Evolutionary conservation across 1,140 invertebrate species (phyloP), one percentile per base, ranked within the genome.

Genomic region (Psix sp.): DNA sequence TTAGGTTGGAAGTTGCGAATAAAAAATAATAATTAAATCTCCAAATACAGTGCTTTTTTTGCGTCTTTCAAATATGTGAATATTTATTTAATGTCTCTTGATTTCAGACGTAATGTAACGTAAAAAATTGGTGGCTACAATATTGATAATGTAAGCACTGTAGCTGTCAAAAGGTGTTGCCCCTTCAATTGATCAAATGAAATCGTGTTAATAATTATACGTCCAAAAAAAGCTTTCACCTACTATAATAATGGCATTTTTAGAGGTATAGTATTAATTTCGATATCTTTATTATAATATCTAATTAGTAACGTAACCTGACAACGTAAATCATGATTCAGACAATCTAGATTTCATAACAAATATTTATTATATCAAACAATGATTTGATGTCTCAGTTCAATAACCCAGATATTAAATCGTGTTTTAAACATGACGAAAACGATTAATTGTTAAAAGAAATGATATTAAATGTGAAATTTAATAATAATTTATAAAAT

Each of bases 261-360:
- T 85, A 20, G 84, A 86, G 84, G 84, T 86, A 43, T 39, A 39
- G n/a, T n/a, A n/a, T n/a, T n/a, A n/a, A n/a, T n/a, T n/a, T n/a
- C 20, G 11, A 24, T 46, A 48, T 21, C 7, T 24, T 48, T 45
- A 35, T 38, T 21, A 40, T n/a, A 5, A 35, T 54, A 68, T 67
- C 17, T 40, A 15, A 9, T 38, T 18, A 51, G 38, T n/a, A n/a
- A 5, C 4, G 15, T 51, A 49, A 31, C 11, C 13, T 24, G 7
- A 3, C 40, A 48, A 11, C 40, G 46, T 29, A n/a, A n/a, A n/a
- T n/a, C n/a, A n/a, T n/a, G n/a, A n/a, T n/a, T n/a, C n/a, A n/a
- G n/a, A n/a, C n/a, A n/a, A n/a, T n/a, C n/a, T n/a, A n/a, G n/a
- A n/a, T n/a, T n/a, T n/a, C n/a, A n/a, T n/a, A n/a, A n/a, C n/a